A percentile compares a stretch with the other conserved stretches of the same genome.
Conservation (phyloP, 2,888 invertebrate genomes). For the Xanthorhoe designata region DNA sequence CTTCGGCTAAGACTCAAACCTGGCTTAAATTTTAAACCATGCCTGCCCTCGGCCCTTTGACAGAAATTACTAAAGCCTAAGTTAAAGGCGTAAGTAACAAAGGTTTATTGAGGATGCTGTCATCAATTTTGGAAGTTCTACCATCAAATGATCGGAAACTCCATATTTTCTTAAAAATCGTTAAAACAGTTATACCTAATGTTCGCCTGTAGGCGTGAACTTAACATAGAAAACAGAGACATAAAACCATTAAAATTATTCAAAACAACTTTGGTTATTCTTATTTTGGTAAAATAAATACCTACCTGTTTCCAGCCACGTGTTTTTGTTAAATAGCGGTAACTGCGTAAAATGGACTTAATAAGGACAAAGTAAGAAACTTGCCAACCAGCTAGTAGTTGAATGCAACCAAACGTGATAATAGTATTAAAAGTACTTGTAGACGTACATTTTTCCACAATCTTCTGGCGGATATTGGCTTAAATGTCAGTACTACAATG, state of each 20-base stretch:
- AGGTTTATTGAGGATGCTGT: not conserved
- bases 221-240: slow-evolving; percentile 15
- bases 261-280: slow-evolving; percentile 16
- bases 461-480: too few relatives aligned
- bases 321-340: not conserved
- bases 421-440: too few relatives aligned
- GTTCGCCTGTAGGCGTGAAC: slow-evolving; percentile 15
- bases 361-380: too few relatives aligned
- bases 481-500: too few relatives aligned
- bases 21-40: too few relatives aligned
- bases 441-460: too few relatives aligned
- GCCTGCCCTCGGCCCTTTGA: not conserved
- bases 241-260: slow-evolving; percentile 12
- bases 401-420: too few relatives aligned
- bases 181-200: slow-evolving; percentile 15
- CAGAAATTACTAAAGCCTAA: not conserved
- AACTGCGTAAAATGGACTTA: not conserved
- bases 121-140: not conserved
- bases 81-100: not conserved
- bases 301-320: not conserved
- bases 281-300: not conserved
- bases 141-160: not conserved
- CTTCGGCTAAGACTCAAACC: too few relatives aligned
- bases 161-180: slow-evolving; percentile 11
- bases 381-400: too few relatives aligned